phyloP scores from a whole-genome alignment of 2,888 invertebrate genomes.

The Teleogryllus oceanicus region DNA sequence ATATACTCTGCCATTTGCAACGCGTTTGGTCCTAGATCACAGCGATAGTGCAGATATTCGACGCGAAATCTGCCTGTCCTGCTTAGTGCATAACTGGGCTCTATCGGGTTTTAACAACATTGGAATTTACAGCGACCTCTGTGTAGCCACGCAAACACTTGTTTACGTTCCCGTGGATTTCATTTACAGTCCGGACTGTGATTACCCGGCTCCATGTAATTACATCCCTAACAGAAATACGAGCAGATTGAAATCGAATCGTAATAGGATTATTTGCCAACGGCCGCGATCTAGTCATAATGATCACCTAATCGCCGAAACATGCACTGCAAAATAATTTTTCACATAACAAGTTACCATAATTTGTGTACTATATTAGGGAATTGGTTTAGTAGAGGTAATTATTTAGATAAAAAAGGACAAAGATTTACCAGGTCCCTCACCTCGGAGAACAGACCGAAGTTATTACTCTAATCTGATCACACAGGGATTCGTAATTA shows the following conservation, averaged over 20 bases:
- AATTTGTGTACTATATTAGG: neutral
- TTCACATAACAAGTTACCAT: conserved; percentile 1
- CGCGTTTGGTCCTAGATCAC: neutral
- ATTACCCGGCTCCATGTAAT: conserved; percentile 18
- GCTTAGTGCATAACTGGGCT: neutral
- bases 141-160: neutral
- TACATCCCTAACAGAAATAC: conserved; percentile 2
- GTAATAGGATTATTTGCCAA: conserved; percentile 2
- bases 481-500: too few relatives aligned
- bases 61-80: neutral
- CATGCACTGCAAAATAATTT: conserved; percentile 1
- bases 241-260: conserved; percentile 18
- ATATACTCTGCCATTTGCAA: too few relatives aligned
- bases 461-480: too few relatives aligned
- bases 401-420: neutral
- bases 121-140: conserved; percentile 2
- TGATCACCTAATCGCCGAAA: neutral
- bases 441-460: too few relatives aligned
- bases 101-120: neutral
- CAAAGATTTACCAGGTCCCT: too few relatives aligned
- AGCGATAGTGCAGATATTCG: neutral
- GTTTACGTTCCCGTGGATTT: neutral
- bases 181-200: neutral
- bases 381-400: neutral
- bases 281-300: neutral